phyloP scores from a whole-genome alignment of 1,140 invertebrate genomes.

The Periplaneta americana region DNA sequence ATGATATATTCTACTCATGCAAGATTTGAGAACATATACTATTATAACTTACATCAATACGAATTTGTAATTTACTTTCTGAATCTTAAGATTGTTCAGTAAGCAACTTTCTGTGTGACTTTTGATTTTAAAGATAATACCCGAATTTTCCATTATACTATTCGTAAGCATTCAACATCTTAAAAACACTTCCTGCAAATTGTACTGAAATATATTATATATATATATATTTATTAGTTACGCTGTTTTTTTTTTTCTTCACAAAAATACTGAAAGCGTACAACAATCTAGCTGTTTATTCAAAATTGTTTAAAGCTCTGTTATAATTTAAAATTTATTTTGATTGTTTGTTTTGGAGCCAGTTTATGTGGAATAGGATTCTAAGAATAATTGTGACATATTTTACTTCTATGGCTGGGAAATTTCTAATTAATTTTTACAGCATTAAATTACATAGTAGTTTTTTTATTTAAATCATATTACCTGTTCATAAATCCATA shows the following conservation, averaged over 20 bases:
- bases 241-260: background rate
- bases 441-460: too few relatives aligned
- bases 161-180: background rate
- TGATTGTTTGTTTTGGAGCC: background rate
- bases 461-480: too few relatives aligned
- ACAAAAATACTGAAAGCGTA: background rate
- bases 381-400: too few relatives aligned
- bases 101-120: background rate
- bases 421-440: too few relatives aligned
- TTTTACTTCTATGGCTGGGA: too few relatives aligned
- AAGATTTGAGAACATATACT: too few relatives aligned
- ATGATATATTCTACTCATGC: too few relatives aligned
- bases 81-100: background rate
- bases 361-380: too few relatives aligned
- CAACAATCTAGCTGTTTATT: background rate
- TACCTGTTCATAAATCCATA: too few relatives aligned
- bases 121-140: background rate
- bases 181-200: background rate
- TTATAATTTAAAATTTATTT: background rate
- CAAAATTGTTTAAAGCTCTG: background rate
- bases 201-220: background rate
- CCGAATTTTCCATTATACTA: background rate
- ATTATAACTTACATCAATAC: background rate
- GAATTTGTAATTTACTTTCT: background rate
- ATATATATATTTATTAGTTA: background rate